phyloP scores from a whole-genome alignment of 2,888 invertebrate species.

The Stenurella melanura region DNA sequence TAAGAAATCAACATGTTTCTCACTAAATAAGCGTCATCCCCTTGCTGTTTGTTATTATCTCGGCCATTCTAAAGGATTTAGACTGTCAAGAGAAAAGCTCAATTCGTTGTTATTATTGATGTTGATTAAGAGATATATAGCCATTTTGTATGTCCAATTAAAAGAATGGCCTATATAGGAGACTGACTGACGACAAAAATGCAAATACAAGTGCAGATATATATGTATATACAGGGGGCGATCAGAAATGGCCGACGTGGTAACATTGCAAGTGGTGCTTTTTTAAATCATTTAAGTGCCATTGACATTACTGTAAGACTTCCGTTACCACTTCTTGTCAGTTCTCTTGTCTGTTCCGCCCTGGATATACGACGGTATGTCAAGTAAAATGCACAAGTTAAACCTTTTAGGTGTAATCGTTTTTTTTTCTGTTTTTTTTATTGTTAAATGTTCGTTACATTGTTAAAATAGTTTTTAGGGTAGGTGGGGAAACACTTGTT shows the following conservation, averaged over 20 bases:
- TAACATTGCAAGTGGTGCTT: slow-evolving; percentile 2
- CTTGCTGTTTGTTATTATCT: neutral
- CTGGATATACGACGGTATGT: slow-evolving; percentile 44
- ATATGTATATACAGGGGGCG: slow-evolving; percentile 24
- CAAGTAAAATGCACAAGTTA: slow-evolving; percentile 44
- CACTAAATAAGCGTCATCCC: neutral
- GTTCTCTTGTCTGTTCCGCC: slow-evolving; percentile 4
- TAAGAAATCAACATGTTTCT: too few relatives aligned
- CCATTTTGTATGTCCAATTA: slow-evolving; percentile 37
- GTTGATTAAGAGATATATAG: slow-evolving; percentile 41
- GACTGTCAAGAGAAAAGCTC: slow-evolving; percentile 45
- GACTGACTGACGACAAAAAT: slow-evolving; percentile 50
- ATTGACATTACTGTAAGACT: slow-evolving; percentile 19
- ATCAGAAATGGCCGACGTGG: slow-evolving; percentile 29
- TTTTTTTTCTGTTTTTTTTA: slow-evolving; percentile 48
- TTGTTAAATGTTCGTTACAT: slow-evolving; percentile 50
- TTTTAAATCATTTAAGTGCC: slow-evolving; percentile 22
- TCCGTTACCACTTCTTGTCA: slow-evolving; percentile 7
- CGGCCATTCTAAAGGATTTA: neutral
- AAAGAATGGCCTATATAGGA: slow-evolving; percentile 47
- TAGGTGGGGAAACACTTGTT: slow-evolving; percentile 52
- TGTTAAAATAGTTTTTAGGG: slow-evolving; percentile 52
- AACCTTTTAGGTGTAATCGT: slow-evolving; percentile 46
- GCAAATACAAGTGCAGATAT: too few relatives aligned
- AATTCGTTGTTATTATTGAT: slow-evolving; percentile 54